Evolutionary conservation across 2,113 vertebrate genomes (phyloP).

Genomic region (Ptilonorhynchus violaceus): DNA sequence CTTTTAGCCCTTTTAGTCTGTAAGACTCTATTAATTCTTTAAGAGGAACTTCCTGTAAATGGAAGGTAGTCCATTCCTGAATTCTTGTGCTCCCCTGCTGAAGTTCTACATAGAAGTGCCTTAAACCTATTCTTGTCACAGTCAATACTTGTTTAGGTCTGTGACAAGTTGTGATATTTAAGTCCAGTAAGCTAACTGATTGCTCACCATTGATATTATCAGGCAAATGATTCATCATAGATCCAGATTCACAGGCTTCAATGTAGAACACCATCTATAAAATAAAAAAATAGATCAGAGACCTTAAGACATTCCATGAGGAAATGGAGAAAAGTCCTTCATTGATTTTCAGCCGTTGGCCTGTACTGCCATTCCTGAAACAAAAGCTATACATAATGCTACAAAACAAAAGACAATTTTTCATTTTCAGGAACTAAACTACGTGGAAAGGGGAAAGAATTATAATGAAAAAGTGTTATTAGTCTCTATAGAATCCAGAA

Average conservation of each 20-base stretch:
- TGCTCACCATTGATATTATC: slow-evolving; percentile 86
- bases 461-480: background rate
- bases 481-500: background rate
- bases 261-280: slow-evolving; percentile 96
- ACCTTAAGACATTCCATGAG: background rate
- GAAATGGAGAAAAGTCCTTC: background rate
- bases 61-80: background rate
- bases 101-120: background rate
- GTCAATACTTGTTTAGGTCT: background rate
- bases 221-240: slow-evolving; percentile 91
- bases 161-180: background rate
- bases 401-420: background rate
- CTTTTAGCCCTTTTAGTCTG: background rate
- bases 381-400: background rate
- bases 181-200: background rate
- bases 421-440: background rate
- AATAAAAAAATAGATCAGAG: background rate
- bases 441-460: background rate
- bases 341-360: background rate
- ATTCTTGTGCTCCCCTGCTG: background rate
- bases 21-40: background rate
- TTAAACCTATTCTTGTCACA: background rate
- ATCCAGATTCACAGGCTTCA: slow-evolving; percentile 97
- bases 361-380: background rate
- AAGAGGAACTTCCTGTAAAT: background rate